These are phyloP conservation scores for Acrobasis repandana DNA, from an alignment of 2,888 invertebrate species.

Conservation along the genomic window DNA sequence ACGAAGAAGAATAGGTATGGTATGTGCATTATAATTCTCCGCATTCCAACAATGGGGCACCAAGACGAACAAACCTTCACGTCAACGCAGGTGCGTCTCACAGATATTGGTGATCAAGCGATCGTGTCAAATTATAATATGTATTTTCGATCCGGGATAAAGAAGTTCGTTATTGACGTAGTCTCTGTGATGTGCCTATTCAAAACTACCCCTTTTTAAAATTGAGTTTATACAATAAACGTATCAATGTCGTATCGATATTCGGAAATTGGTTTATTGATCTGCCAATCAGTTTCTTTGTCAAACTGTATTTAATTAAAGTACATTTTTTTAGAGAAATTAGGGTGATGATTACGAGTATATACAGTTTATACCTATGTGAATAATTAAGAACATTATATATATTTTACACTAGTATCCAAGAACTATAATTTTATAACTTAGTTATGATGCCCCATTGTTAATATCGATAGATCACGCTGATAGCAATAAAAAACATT, in stretches of 20 bases:
- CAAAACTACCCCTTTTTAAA: neutral
- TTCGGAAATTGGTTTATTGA: neutral
- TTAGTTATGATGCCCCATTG: too few species aligned
- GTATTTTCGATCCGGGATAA: constrained; percentile 9
- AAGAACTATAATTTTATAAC: too few species aligned
- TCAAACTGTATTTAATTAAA: neutral
- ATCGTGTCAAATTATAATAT: constrained; percentile 53
- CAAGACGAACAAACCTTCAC: constrained; percentile 17
- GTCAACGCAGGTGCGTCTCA: constrained; percentile 50
- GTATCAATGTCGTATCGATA: constrained; percentile 5
- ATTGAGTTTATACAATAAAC: neutral
- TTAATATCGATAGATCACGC: neutral
- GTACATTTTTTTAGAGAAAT: too few species aligned
- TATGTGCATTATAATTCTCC: neutral
- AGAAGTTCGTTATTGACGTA: constrained; percentile 9
- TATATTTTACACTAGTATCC: too few species aligned
- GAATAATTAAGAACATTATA: too few species aligned
- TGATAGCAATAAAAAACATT: too few species aligned
- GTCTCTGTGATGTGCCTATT: neutral
- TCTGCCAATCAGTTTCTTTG: too few species aligned
- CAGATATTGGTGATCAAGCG: constrained; percentile 55
- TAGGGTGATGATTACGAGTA: too few species aligned
- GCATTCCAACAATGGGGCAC: neutral
- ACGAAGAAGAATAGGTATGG: too few species aligned
- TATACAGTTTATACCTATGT: too few species aligned